Base-by-base conservation (phyloP, 2,113 vertebrate species). In the Pavo muticus region DNA sequence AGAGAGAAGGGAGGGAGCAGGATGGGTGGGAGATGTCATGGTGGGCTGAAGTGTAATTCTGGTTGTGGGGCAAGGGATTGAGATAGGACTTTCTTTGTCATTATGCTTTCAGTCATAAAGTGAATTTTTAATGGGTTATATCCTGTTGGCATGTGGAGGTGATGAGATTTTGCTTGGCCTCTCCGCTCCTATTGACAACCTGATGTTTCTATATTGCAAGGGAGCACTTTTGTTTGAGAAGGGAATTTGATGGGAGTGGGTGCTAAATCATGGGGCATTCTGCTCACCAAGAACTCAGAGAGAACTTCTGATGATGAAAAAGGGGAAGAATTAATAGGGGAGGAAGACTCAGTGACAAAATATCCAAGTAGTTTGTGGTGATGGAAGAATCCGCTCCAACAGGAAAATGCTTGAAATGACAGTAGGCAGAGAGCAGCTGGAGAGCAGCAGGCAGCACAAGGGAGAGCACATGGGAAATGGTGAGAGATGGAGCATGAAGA, bases 391-490 rank as follows among this genome's bases (percentile, higher is more conserved):
- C 21, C 50, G 30, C 70, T 79, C 35, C 63, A 68, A 40, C n/a
- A 75, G 67, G 84, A 77, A 95, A 59, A 85, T 27, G 10, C 37
- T 94, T 78, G 57, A 93, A 75, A 56, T 91, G 91, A 30, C 17
- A 87, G 73, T 27, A 94, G 59, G 50, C 57, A 69, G 84, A 57
- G 75, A 95, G 84, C 87, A 90, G 94, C 75, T 89, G 89, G 90
- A 77, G 67, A 87, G 67, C 70, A 77, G 71, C 45, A 89, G 80
- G 44, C 39, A 84, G 32, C 0, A 3, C 39, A 48, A 64, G 72
- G 11, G 47, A 68, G 56, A 54, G 35, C 85, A 67, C 79, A 23
- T 60, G 87, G 92, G 91, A 81, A 91, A 69, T 40, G 10, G 64
- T 5, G 40, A 60, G 50, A 89, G 44, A 75, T 84, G 78, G 73